A percentile compares a stretch with the other conserved stretches of the same genome.
These are phyloP conservation scores for Nebria brevicollis DNA, from an alignment of 2,888 invertebrate genomes.

Conservation along the genomic window DNA sequence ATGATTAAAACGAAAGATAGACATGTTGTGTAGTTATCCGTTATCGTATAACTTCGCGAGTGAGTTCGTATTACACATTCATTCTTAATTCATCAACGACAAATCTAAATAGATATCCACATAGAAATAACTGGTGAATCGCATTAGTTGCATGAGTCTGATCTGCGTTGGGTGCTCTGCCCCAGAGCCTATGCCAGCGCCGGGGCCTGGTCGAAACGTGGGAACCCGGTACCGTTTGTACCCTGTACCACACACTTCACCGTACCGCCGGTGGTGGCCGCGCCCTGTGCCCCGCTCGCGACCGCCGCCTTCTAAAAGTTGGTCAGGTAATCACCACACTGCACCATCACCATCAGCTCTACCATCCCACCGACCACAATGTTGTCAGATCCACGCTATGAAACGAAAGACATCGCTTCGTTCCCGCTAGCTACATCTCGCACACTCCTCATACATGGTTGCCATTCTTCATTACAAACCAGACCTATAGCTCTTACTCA, in stretches of 20 bases:
- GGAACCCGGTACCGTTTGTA: constrained; percentile 16
- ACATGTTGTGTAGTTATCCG: neutral
- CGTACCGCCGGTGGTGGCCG: neutral
- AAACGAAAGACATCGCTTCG: neutral
- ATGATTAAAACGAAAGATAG: neutral
- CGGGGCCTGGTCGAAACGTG: constrained; percentile 15
- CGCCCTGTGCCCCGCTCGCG: constrained; percentile 1
- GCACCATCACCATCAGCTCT: neutral
- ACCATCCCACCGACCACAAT: constrained; percentile 2
- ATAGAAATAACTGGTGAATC: too few species aligned
- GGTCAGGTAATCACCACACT: constrained; percentile 18
- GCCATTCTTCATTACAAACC: neutral
- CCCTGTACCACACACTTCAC: neutral
- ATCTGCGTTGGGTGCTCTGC: neutral
- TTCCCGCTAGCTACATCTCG: neutral
- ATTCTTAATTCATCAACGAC: too few species aligned
- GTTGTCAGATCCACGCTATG: constrained; percentile 8
- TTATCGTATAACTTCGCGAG: neutral
- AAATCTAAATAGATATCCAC: too few species aligned
- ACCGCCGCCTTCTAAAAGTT: neutral
- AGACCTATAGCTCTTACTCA: neutral
- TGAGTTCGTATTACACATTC: too few species aligned
- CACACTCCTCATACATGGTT: neutral
- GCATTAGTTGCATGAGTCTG: too few species aligned
- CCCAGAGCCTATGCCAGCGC: neutral